A percentile compares a stretch with the other conserved stretches of the same genome.
Evolutionary conservation across 2,113 vertebrate genomes (phyloP).

Genomic region (Hiodon alosoides): DNA sequence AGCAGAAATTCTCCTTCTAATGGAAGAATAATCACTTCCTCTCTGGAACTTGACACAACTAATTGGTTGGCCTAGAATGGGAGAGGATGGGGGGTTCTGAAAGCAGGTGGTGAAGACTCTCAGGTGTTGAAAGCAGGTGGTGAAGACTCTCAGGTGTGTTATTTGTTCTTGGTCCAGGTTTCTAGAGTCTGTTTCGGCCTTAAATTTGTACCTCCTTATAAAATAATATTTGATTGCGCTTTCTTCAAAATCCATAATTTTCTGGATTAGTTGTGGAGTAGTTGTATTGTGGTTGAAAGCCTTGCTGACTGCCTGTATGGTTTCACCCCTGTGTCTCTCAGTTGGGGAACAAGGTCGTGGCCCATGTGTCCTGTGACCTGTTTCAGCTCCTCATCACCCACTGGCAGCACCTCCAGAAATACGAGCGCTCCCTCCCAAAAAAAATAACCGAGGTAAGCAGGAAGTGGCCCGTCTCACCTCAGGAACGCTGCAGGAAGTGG

Average conservation of each 20-base stretch:
- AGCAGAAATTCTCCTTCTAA: constrained; percentile 56
- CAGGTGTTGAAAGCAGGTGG: constrained; percentile 34
- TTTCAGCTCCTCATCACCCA: constrained; percentile 89
- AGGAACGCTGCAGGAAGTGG: background rate
- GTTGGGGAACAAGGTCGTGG: constrained; percentile 89
- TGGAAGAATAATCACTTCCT: constrained; percentile 64
- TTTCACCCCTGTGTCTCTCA: constrained; percentile 40
- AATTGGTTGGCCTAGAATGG: constrained; percentile 59
- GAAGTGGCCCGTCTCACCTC: background rate
- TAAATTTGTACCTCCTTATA: no score
- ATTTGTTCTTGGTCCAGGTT: constrained; percentile 37
- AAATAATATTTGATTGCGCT: background rate
- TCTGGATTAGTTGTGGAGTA: no score
- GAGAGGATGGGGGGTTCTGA: constrained; percentile 21
- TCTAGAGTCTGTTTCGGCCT: no score
- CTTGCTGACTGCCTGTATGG: background rate
- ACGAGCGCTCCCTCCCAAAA: constrained; percentile 75
- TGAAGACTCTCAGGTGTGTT: constrained; percentile 50
- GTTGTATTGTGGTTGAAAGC: constrained; percentile 3
- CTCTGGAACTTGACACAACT: constrained; percentile 67
- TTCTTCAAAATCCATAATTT: background rate
- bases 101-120: constrained; percentile 41
- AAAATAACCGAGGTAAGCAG: constrained; percentile 86
- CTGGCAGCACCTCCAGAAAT: constrained; percentile 83
- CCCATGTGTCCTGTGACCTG: constrained; percentile 86